Evolutionary conservation across 2,797 vertebrate species (phyloP).

Genomic region (Malacoctenus gilli): DNA sequence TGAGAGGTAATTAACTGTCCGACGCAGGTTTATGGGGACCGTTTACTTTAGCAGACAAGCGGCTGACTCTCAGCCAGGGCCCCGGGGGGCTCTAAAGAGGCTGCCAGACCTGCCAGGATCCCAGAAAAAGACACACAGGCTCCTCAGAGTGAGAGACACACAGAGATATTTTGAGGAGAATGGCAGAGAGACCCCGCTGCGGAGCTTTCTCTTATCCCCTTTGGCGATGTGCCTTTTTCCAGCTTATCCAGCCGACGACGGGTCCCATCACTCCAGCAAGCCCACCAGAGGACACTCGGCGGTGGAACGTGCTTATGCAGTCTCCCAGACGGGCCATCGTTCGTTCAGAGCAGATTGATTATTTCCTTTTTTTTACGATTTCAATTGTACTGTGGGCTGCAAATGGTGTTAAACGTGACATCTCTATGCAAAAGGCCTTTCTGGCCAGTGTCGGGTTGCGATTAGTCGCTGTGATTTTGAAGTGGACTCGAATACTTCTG

Average conservation of each 20-base stretch:
- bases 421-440: neutral
- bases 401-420: constrained; percentile 3
- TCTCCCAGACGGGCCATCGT: constrained; percentile 34
- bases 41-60: constrained; percentile 58
- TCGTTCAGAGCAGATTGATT: constrained; percentile 47
- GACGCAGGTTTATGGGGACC: constrained; percentile 44
- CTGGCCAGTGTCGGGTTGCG: constrained; percentile 7
- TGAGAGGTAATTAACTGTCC: constrained; percentile 66
- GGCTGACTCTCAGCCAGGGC: constrained; percentile 58
- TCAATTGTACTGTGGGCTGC: constrained; percentile 28
- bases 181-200: constrained; percentile 49
- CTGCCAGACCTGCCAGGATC: constrained; percentile 66
- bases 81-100: constrained; percentile 59
- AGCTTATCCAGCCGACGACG: constrained; percentile 41
- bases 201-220: constrained; percentile 55
- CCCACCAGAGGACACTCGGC: constrained; percentile 57
- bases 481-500: constrained; percentile 4
- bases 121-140: constrained; percentile 35
- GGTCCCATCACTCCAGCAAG: constrained; percentile 36
- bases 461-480: constrained; percentile 15
- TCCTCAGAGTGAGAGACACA: constrained; percentile 42
- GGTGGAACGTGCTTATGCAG: constrained; percentile 55
- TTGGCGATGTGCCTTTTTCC: constrained; percentile 46
- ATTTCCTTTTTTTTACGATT: constrained; percentile 45
- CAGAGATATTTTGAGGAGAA: constrained; percentile 52